A percentile compares a stretch with the other conserved stretches of the same genome.
These are phyloP conservation scores for Pycnonotus jocosus DNA, from an alignment of 2,113 vertebrate species.

Conservation along the genomic window DNA sequence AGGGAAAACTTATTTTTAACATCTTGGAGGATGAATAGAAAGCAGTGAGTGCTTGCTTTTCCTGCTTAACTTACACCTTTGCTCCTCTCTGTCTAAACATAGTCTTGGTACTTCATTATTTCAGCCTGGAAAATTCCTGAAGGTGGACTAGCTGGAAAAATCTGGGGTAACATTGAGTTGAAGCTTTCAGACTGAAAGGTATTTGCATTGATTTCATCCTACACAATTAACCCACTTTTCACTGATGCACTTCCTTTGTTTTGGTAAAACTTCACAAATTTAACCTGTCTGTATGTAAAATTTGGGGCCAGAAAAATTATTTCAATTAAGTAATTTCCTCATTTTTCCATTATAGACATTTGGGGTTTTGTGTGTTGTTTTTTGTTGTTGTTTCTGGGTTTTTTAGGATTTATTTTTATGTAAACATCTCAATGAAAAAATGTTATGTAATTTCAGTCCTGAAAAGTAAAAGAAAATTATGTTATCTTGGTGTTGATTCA, in stretches of 20 bases:
- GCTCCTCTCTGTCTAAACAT: slow-evolving; percentile 27
- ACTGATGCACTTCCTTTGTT: not conserved
- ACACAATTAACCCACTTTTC: not conserved
- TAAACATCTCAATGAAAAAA: not conserved
- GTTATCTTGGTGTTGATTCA: not conserved
- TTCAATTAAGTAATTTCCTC: not conserved
- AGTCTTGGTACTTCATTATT: not conserved
- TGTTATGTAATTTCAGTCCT: not conserved
- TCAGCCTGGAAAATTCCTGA: slow-evolving; percentile 32
- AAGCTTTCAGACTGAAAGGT: not conserved
- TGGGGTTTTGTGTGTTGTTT: not conserved
- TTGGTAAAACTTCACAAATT: not conserved
- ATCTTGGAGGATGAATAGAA: slow-evolving; percentile 11
- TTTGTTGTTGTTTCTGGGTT: not conserved
- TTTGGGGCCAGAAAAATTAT: not conserved
- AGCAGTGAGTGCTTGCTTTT: not conserved
- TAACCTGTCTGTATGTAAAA: not conserved
- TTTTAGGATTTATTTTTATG: not conserved
- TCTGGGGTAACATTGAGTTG: not conserved
- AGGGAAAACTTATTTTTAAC: slow-evolving; percentile 30
- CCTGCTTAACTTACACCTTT: slow-evolving; percentile 12
- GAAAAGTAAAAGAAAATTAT: not conserved
- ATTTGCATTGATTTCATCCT: not conserved
- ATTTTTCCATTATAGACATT: not conserved
- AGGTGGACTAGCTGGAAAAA: slow-evolving; percentile 3